Base-by-base conservation (phyloP, 2,888 invertebrate species). In the Orthosia cruda region DNA sequence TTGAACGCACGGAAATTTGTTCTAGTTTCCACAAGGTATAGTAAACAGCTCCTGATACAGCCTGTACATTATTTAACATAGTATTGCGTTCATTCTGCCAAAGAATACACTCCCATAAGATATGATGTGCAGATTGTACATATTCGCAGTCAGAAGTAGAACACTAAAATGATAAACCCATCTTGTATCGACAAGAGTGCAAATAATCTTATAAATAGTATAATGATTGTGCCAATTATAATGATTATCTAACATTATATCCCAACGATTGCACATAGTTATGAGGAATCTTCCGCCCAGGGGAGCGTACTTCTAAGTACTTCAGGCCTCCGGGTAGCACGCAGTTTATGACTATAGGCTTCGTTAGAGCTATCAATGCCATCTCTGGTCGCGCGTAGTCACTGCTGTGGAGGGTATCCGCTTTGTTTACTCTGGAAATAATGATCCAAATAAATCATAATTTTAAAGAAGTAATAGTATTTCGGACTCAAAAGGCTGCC, bases 241-340 rank as follows among this genome's bases (percentile, higher is more conserved):
- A 72, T n/a, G 23, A 55, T 23, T 23, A 15, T 45, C 61, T 92
- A 75, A 96, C 96, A 80, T 91, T 95, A 80, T 92, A 93, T 16
- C 90, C 75, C 80, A 95, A 85, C 0, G 93, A 92, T 81, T 97
- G 97, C 3, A 97, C 94, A 16, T 96, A 96, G 83, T 97, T 95
- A 73, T 97, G 94, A 0, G 97, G 97, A 1, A 94, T 90, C 80
- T 94, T 95, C 83, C 91, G 93, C 0, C 98, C 98, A 0, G 98
- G 97, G 47, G 97, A 96, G 0, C 95, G 94, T 0, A 98, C 97
- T 54, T 97, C 96, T 52, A 98, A 92, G 87, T 97, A 98, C 82
- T 97, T 95, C 74, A 97, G 92, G 1, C 96, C 97, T 3, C 97
- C 97, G 0, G 98, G 98, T 20, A 98, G 89, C 12, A 88, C 89